These are phyloP conservation scores for Sweltsa coloradensis DNA, from an alignment of 1,140 invertebrate species.

Conservation along the genomic window DNA sequence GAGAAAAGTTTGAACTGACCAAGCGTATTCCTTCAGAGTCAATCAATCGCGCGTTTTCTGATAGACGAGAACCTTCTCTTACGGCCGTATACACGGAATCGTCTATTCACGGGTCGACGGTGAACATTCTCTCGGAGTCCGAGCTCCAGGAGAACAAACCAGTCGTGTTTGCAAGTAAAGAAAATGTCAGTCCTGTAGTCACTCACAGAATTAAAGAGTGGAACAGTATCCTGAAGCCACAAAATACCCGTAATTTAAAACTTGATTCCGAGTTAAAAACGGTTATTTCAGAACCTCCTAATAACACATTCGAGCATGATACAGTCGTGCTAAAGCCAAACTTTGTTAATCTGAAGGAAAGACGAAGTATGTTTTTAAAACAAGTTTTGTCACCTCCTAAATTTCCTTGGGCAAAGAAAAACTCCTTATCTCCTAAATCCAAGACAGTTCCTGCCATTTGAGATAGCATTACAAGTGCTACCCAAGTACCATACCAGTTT, in stretches of 20 bases:
- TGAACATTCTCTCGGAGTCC: slow-evolving; percentile 20
- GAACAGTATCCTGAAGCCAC: slow-evolving; percentile 19
- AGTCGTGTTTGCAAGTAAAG: slow-evolving; percentile 15
- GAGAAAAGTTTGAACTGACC: slow-evolving; percentile 40
- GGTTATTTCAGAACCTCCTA: background rate
- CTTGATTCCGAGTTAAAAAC: background rate
- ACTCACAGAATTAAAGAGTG: slow-evolving; percentile 9
- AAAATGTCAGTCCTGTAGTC: slow-evolving; percentile 20
- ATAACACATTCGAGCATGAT: slow-evolving; percentile 19
- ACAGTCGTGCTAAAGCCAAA: slow-evolving; percentile 13
- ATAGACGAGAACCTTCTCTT: background rate
- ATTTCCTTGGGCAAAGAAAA: too few relatives aligned
- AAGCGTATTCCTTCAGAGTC: slow-evolving; percentile 8
- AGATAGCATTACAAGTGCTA: too few relatives aligned
- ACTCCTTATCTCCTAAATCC: too few relatives aligned
- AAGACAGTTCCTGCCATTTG: too few relatives aligned
- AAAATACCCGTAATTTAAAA: slow-evolving; percentile 10
- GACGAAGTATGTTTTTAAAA: slow-evolving; percentile 40
- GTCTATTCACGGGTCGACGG: slow-evolving; percentile 24
- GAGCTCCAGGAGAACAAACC: slow-evolving; percentile 16
- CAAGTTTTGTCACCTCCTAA: slow-evolving; percentile 44
- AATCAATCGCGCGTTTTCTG: background rate
- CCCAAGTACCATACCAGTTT: too few relatives aligned
- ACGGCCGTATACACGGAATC: slow-evolving; percentile 15
- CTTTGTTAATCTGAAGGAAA: slow-evolving; percentile 35